Evolutionary conservation across 2,797 vertebrate species (phyloP).

Genomic region (Falco rusticolus): DNA sequence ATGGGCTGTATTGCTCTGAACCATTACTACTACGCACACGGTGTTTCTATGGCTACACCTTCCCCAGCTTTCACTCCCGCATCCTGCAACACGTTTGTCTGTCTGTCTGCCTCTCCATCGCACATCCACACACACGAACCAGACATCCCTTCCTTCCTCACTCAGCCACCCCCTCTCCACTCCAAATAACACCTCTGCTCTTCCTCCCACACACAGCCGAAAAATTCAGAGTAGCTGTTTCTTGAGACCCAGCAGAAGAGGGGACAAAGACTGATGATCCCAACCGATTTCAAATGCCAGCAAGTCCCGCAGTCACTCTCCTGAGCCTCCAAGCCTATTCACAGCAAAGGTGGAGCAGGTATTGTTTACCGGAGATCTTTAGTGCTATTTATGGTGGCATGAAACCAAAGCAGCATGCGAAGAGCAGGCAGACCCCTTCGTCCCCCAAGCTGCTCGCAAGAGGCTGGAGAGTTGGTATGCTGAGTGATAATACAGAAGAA

Average conservation of each 20-base stretch:
- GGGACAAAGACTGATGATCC: neutral
- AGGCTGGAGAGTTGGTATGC: neutral
- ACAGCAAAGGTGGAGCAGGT: neutral
- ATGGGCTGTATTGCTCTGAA: neutral
- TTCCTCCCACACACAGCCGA: neutral
- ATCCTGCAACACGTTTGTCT: constrained; percentile 1
- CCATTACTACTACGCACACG: neutral
- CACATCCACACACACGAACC: neutral
- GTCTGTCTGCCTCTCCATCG: neutral
- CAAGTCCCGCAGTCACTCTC: neutral
- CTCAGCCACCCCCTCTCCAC: neutral
- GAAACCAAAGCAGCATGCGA: neutral
- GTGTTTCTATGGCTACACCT: constrained; percentile 59
- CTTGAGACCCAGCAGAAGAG: neutral
- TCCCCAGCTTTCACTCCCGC: neutral
- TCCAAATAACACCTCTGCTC: neutral
- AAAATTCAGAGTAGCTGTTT: neutral
- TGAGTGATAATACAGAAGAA: neutral
- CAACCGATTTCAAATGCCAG: constrained; percentile 11
- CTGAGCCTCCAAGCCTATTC: neutral
- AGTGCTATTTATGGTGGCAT: neutral
- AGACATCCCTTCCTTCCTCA: neutral
- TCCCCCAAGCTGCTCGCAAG: neutral
- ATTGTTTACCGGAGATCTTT: neutral
- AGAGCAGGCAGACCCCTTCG: neutral